phyloP scores from a whole-genome alignment of 2,113 vertebrate genomes.

The Rhodinocichla rosea region DNA sequence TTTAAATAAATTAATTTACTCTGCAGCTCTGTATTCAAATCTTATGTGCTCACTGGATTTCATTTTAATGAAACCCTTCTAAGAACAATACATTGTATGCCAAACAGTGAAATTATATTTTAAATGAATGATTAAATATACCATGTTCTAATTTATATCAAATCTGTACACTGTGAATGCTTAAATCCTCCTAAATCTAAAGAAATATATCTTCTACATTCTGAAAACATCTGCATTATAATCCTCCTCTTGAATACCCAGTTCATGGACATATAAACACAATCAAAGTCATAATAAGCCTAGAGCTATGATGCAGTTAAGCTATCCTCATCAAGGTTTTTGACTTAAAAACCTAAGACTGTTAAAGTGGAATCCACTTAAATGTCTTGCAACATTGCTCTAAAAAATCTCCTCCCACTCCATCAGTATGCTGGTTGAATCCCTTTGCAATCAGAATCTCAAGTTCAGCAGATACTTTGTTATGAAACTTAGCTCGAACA shows the following conservation, averaged over 20 bases:
- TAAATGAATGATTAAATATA: constrained; percentile 70
- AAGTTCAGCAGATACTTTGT: background rate
- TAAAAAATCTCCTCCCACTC: background rate
- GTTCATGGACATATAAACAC: constrained; percentile 35
- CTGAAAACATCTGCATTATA: constrained; percentile 63
- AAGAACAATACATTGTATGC: constrained; percentile 69
- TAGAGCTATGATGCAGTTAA: constrained; percentile 32
- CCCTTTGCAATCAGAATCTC: background rate
- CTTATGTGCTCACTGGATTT: constrained; percentile 74
- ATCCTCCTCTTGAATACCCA: constrained; percentile 37
- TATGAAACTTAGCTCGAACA: background rate
- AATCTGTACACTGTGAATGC: constrained; percentile 48
- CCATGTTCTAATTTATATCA: constrained; percentile 65
- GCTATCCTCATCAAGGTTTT: constrained; percentile 35
- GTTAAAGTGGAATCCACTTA: constrained; percentile 27
- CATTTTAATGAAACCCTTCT: constrained; percentile 77
- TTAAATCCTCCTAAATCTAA: constrained; percentile 71
- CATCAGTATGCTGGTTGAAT: background rate
- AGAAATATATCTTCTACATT: constrained; percentile 65
- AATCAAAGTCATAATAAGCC: constrained; percentile 58
- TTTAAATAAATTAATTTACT: constrained; percentile 82
- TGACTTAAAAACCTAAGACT: constrained; percentile 4
- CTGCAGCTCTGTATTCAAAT: constrained; percentile 74
- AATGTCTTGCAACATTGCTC: background rate
- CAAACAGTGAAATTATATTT: constrained; percentile 73